phyloP scores from a whole-genome alignment of 2,888 invertebrate species.

The Xestia c-nigrum region DNA sequence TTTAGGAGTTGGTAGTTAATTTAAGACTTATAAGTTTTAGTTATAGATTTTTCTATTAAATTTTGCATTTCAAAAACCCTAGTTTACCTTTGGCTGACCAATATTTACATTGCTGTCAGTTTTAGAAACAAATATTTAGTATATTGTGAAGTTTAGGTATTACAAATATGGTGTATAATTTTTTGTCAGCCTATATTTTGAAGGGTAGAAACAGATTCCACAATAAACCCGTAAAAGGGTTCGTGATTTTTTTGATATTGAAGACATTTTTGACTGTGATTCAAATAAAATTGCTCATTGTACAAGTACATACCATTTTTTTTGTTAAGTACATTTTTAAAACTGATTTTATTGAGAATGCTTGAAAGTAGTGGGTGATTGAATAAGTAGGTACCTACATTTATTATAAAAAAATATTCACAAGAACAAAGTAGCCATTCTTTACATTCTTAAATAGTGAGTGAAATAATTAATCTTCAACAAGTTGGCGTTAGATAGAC shows the following conservation, averaged over 20 bases:
- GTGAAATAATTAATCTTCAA: neutral
- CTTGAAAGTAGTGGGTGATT: neutral
- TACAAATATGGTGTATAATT: neutral
- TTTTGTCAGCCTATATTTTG: neutral
- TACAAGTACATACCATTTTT: slow-evolving; percentile 52
- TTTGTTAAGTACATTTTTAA: slow-evolving; percentile 22
- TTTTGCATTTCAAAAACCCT: neutral
- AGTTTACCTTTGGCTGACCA: neutral
- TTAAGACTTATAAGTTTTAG: slow-evolving; percentile 24
- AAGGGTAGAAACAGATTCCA: slow-evolving; percentile 7
- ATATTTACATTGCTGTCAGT: neutral
- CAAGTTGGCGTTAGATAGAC: neutral
- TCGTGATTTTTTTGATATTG: slow-evolving; percentile 58
- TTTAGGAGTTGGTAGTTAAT: slow-evolving; percentile 24
- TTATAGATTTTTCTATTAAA: slow-evolving; percentile 32
- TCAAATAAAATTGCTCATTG: slow-evolving; percentile 66
- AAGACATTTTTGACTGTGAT: slow-evolving; percentile 73
- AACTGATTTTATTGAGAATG: slow-evolving; percentile 33
- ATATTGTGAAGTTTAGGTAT: neutral
- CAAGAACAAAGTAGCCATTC: neutral
- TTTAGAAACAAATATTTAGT: neutral
- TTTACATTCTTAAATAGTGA: neutral
- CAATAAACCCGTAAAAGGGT: slow-evolving; percentile 23
- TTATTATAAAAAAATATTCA: neutral
- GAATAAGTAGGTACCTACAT: neutral